Evolutionary conservation across 2,888 invertebrate genomes (phyloP), one percentile per base, ranked within the genome.

Genomic region (Clostera curtula): DNA sequence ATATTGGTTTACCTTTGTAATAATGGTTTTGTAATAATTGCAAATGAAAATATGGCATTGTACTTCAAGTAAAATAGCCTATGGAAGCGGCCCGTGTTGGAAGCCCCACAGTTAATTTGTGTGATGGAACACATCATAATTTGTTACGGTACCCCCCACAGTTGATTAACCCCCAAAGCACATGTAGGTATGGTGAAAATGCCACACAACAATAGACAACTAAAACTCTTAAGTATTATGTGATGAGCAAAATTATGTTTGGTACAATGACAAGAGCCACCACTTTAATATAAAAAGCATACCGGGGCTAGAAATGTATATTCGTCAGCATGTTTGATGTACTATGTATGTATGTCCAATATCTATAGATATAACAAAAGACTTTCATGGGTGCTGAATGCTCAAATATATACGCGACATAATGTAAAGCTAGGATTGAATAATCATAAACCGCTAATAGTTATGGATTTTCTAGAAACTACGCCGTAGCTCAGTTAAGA

Each of bases 91-190:
- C 24, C 26, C 9, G 13, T 29, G 54, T 59, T 56, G 60, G 58
- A 61, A 61, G 51, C 58, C 40, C 56, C 51, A 36, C 29, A 28
- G 24, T 45, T 49, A 43, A 12, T 20, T 47, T 43, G 33, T 31
- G 47, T 39, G 38, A 43, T 59, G 55, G n/a, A 48, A 48, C 43
- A 46, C 44, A 56, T 47, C 35, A 43, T 36, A 30, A 36, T 45
- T 36, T 41, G 46, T 48, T 54, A 43, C 40, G 36, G 29, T 23
- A 37, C 22, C 20, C 32, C 42, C 49, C 47, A 41, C 36, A 43
- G 33, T 46, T 41, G 41, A 44, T 42, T 42, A 39, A 43, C 48
- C 55, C 50, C 38, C 39, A 37, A 56, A 57, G 58, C 56, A 47
- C 31, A 49, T 50, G 49, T 57, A n/a, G n/a, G n/a, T n/a, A 49